Evolutionary conservation across 2,113 vertebrate species (phyloP), one percentile per base, ranked within the genome.

Genomic region (Crypturellus undulatus): DNA sequence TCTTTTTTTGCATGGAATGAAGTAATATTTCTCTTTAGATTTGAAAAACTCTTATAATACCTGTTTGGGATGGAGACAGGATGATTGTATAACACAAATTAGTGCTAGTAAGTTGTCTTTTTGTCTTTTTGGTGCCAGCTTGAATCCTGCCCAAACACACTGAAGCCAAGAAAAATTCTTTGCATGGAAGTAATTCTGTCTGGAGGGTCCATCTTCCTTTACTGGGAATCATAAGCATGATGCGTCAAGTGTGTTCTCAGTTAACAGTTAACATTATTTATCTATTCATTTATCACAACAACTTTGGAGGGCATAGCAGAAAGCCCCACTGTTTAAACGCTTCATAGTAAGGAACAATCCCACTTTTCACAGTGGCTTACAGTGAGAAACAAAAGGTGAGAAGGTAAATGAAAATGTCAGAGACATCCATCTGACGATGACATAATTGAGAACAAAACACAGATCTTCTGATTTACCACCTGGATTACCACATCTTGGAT

Each of bases 41-140:
- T 32, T 59, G 20, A 47, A 75, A 78, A 28, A 38, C 1, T 49
- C 49, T 49, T 26, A 77, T 60, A 3, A 77, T 12, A 2, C 8
- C 63, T 75, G 90, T 54, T 58, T 93, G 8, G 80, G 30, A 62
- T 40, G 25, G 59, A 88, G 82, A 73, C 16, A 82, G 90, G 43
- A 11, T 83, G 28, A 40, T 11, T 40, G 0, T 62, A 67, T 54
- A 49, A 28, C 7, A 73, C 32, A 83, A 77, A 36, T 18, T 2
- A 63, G 3, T 76, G 16, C 34, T 24, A 62, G 34, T n/a, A 26
- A 73, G 22, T 62, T 69, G 18, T 49, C 26, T 40, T 84, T 95
- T 67, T 63, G 59, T 20, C 8, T 20, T 84, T 93, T 84, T 45
- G 22, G 38, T 89, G 26, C 11, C n/a, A 75, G 22, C 13, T 78